A percentile compares a stretch with the other conserved stretches of the same genome.
Evolutionary conservation across 2,797 vertebrate genomes (phyloP).

Genomic region (Agapornis canus): DNA sequence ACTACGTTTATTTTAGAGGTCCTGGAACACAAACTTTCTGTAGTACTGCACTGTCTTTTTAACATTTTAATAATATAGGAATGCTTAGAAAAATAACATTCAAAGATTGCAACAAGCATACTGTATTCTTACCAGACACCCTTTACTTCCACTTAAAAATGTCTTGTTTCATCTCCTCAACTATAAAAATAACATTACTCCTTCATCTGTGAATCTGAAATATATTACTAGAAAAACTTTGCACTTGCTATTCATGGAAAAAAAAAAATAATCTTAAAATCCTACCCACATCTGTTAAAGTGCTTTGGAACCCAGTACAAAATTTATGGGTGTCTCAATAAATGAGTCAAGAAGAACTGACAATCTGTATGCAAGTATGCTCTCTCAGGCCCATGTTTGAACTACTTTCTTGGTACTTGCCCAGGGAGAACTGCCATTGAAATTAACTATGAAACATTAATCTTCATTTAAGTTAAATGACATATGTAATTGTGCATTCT

Average conservation of each 20-base stretch:
- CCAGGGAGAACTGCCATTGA: neutral
- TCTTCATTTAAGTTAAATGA: neutral
- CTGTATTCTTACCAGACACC: neutral
- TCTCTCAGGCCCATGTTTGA: neutral
- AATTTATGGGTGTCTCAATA: neutral
- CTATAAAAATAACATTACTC: conserved; percentile 12
- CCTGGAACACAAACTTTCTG: neutral
- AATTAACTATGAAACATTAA: neutral
- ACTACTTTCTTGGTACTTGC: neutral
- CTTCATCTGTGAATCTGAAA: neutral
- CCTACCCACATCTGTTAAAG: neutral
- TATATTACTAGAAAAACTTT: conserved; percentile 3
- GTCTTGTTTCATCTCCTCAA: neutral
- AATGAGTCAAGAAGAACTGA: neutral
- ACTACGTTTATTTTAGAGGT: neutral
- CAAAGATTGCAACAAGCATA: neutral
- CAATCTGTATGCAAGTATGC: neutral
- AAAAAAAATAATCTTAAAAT: neutral
- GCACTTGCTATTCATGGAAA: neutral
- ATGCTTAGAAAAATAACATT: neutral
- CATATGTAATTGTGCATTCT: neutral
- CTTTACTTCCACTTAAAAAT: conserved; percentile 22
- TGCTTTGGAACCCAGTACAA: neutral
- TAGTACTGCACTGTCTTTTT: neutral
- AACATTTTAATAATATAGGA: neutral